Percentiles rank a stretch among this genome's conserved stretches.
Conservation (phyloP, 2,797 vertebrate genomes). For the Microctenopoma steveboyesi region DNA sequence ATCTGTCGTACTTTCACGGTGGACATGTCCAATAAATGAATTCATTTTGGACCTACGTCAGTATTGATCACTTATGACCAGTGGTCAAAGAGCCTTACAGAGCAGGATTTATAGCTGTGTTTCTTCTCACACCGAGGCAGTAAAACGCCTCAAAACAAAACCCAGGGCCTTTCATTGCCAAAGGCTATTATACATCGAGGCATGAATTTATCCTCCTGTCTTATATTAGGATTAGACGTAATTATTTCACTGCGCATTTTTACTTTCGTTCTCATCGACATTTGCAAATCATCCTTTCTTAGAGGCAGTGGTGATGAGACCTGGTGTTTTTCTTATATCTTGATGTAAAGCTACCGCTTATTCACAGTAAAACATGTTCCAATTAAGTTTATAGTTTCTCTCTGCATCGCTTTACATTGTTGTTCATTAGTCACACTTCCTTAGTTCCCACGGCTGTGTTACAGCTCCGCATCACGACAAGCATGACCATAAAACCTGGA, state of each 20-base stretch:
- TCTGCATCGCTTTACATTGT: slow-evolving; percentile 7
- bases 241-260: not conserved
- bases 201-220: not conserved
- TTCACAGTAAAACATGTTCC: not conserved
- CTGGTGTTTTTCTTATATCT: not conserved
- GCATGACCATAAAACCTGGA: slow-evolving; percentile 25
- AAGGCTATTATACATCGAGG: not conserved
- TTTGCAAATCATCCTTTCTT: not conserved
- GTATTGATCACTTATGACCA: slow-evolving; percentile 55
- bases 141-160: slow-evolving; percentile 11
- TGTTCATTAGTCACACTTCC: slow-evolving; percentile 17
- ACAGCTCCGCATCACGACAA: slow-evolving; percentile 12
- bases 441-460: slow-evolving; percentile 10
- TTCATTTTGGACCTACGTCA: slow-evolving; percentile 32
- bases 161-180: not conserved
- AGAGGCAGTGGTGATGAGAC: not conserved
- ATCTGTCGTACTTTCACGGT: slow-evolving; percentile 31
- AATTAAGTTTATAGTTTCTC: not conserved
- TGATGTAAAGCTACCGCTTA: not conserved
- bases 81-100: slow-evolving; percentile 6
- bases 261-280: not conserved
- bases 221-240: not conserved
- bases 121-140: slow-evolving; percentile 9
- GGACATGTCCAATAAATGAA: slow-evolving; percentile 34
- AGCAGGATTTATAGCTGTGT: slow-evolving; percentile 34